These are phyloP conservation scores for Tromatobia lineatoria DNA, from an alignment of 2,888 invertebrate species.

Conservation along the genomic window DNA sequence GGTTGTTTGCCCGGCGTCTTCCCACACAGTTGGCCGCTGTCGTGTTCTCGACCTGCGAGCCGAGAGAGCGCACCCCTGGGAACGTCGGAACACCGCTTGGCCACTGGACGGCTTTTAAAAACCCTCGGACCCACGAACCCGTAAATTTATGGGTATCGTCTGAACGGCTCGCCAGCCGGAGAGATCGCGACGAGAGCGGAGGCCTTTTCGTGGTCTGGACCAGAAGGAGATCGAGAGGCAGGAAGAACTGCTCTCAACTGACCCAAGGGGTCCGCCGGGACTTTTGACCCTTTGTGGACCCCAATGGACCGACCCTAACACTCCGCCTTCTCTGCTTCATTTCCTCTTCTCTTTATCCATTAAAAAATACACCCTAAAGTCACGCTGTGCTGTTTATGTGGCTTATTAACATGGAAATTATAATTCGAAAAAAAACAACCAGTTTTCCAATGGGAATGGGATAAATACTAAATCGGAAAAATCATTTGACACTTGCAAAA, in stretches of 20 bases:
- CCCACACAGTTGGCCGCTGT: conserved; percentile 69
- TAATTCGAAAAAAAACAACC: not conserved
- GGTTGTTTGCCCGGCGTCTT: conserved; percentile 64
- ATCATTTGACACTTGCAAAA: no score
- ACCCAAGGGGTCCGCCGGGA: conserved; percentile 64
- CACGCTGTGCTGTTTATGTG: conserved; percentile 16
- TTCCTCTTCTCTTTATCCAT: conserved; percentile 39
- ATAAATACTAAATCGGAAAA: not conserved
- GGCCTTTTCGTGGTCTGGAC: conserved; percentile 46
- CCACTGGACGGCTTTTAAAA: conserved; percentile 61
- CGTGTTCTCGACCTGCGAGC: conserved; percentile 47
- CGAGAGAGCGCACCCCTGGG: conserved; percentile 54
- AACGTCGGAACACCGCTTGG: conserved; percentile 48
- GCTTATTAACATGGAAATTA: not conserved
- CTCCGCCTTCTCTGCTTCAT: conserved; percentile 48
- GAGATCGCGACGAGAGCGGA: conserved; percentile 30
- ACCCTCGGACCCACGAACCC: conserved; percentile 55
- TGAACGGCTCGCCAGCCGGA: conserved; percentile 20
- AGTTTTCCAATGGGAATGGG: not conserved
- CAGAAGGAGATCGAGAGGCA: conserved; percentile 55
- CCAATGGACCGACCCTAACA: conserved; percentile 59
- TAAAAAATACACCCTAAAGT: not conserved
- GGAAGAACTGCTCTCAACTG: conserved; percentile 65
- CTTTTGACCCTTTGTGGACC: conserved; percentile 62
- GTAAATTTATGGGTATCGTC: conserved; percentile 66